Base-by-base conservation (phyloP, 2,888 invertebrate species). In the Portevinia maculata region DNA sequence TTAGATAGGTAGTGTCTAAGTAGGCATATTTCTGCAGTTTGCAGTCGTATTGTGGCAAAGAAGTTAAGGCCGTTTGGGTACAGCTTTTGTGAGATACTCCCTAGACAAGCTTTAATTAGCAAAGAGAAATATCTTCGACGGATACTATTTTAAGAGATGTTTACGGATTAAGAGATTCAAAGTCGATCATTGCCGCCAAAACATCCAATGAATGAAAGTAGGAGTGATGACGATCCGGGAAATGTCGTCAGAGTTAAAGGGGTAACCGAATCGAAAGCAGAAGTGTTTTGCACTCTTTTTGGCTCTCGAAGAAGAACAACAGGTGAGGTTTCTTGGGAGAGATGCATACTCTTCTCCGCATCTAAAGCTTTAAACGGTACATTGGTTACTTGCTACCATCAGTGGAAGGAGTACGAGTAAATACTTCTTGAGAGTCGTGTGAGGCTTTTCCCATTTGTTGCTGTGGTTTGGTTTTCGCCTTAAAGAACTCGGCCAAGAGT, bases 291-390 rank as follows among this genome's bases (percentile, higher is more conserved):
- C 19, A 13, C 65, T 78, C 57, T 70, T 44, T n/a, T n/a, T n/a
- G n/a, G 9, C 24, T 21, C 24, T 21, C 15, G 24, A 71, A 71
- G 48, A 70, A 9, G 70, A 75, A 44, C 69, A 71, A 60, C 81
- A 81, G 81, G 81, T 81, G 81, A 69, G 79, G 74, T 44, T 46
- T 21, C 11, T 53, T n/a, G 52, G 17, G 74, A 73, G 67, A 67
- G 32, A 15, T 21, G 19, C 39, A 39, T 15, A 39, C 39, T 39
- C 39, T 30, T 37, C 9, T 62, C 28, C 30, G 57, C 44, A 46
- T 30, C 19, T 57, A 9, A 62, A 75, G 81, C 81, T 81, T 71
- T 71, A 39, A 81, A 81, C 81, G 81, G 81, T 81, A 81, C 75
- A 75, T 60, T 60, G 59, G 75, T 44, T 71, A 11, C 30, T 55